Evolutionary conservation across 2,797 vertebrate species (phyloP), one percentile per base, ranked within the genome.

Genomic region (Spinibarbus caldwelli): DNA sequence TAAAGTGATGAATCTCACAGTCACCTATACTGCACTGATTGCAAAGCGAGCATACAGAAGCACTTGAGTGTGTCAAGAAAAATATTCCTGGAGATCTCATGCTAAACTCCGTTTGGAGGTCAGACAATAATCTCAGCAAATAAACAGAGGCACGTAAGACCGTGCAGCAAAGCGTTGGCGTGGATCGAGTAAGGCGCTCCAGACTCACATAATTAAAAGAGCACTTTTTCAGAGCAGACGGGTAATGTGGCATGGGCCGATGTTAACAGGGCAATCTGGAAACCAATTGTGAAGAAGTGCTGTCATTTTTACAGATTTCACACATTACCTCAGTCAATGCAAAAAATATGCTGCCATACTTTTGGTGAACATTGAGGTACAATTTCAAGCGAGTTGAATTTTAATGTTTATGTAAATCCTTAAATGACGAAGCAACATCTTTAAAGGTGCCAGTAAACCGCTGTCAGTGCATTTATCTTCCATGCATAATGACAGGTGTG

Each of bases 121-220:
- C 76, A 78, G 10, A 49, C 71, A 73, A 26, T 43, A 45, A 43
- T 78, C 76, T 43, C 76, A 6, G 26, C 26, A 64, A 8, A 78
- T 43, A 62, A 62, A 78, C 52, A 73, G 26, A 49, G 43, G 17
- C 23, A 19, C 34, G 12, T 15, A 14, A 64, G 59, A 15, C 26
- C 8, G 34, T 19, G 34, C 19, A 41, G 67, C 2, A 41, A 70
- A 70, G 67, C 15, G 64, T 36, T 19, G 36, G 21, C 5, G 57
- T 6, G 21, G 26, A 29, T 6, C 57, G 57, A 23, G 10, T 54
- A 26, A 45, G 38, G n/a, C 31, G 4, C 15, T 23, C 2, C 6
- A 29, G 1, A 31, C 47, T 41, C 1, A 23, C 10, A 21, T 5
- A 5, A 82, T 34, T 31, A 59, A 45, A 82, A 82, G 0, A 59